A percentile compares a stretch with the other conserved stretches of the same genome.
These are phyloP conservation scores for Baccha elongata DNA, from an alignment of 2,888 invertebrate genomes.

Conservation along the genomic window DNA sequence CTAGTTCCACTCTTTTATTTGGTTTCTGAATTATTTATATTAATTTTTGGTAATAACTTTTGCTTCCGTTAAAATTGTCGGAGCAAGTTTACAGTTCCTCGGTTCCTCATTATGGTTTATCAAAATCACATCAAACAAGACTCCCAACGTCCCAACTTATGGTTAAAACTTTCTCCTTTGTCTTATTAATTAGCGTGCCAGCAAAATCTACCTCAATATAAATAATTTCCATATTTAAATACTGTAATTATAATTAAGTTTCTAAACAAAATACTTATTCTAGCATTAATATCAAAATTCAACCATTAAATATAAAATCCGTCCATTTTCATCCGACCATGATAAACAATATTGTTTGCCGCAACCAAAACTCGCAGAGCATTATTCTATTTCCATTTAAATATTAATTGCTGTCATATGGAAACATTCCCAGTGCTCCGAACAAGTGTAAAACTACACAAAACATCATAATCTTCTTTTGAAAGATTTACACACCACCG, in stretches of 20 bases:
- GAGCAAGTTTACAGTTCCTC: no score
- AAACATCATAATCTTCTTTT: conserved; percentile 39
- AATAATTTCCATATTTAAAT: background rate
- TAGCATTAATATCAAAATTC: background rate
- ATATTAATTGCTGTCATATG: conserved; percentile 52
- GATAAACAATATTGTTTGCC: background rate
- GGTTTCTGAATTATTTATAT: no score
- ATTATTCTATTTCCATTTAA: conserved; percentile 20
- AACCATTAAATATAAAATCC: background rate
- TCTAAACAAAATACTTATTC: background rate
- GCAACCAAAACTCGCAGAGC: background rate
- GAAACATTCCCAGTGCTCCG: conserved; percentile 17
- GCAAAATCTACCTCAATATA: background rate
- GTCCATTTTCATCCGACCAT: background rate
- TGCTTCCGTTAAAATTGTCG: no score
- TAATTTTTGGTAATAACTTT: no score
- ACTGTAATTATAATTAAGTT: background rate
- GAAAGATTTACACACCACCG: conserved; percentile 51
- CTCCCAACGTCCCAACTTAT: no score
- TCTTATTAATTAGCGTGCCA: no score
- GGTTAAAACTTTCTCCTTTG: no score
- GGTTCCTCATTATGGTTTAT: no score
- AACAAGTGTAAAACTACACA: conserved; percentile 13
- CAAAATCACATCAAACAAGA: no score
- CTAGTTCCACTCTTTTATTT: no score